Evolutionary conservation across 2,797 vertebrate species (phyloP), one percentile per base, ranked within the genome.

Genomic region (Pelochelys cantorii): DNA sequence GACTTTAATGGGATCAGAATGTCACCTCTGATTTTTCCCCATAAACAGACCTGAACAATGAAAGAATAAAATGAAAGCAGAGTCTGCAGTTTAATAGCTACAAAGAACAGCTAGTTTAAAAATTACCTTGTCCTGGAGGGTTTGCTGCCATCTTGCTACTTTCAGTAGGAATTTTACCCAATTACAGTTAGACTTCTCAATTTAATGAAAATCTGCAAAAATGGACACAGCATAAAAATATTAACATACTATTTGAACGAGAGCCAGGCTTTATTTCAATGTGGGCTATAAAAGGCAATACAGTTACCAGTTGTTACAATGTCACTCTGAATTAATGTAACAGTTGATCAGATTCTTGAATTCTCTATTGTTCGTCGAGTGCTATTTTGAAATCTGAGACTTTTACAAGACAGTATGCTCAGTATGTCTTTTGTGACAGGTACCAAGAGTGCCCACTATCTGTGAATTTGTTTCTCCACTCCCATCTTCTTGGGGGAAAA

Each of bases 91-190:
- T 78, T 11, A 17, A 59, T 14, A 37, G 20, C 31, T 57, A 54
- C 12, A 82, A 7, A 81, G 2, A 8, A 84, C 55, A 84, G 3
- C 86, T 56, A 88, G 31, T 80, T 77, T 88, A 84, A 95, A 94
- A 81, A 93, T 74, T 96, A 99, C 99, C 99, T 98, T 98, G 99
- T 97, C 98, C 99, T 79, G 99, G 98, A 90, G 99, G 97, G 92
- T 99, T 99, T 95, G 98, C 96, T 93, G 99, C 98, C 99, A 99
- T 99, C 83, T 96, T 97, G 96, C 93, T 97, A 71, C 90, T 89
- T 94, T 86, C 88, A 89, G 82, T 78, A 88, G 93, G 93, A 92
- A 79, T 92, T 95, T 86, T 91, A 90, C 85, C 95, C 89, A 83
- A 79, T 84, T 78, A 85, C 89, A 90, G 71, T 14, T 93, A 78